A percentile compares a stretch with the other conserved stretches of the same genome.
Conservation (phyloP, 2,113 vertebrate genomes). For the Aix galericulata region DNA sequence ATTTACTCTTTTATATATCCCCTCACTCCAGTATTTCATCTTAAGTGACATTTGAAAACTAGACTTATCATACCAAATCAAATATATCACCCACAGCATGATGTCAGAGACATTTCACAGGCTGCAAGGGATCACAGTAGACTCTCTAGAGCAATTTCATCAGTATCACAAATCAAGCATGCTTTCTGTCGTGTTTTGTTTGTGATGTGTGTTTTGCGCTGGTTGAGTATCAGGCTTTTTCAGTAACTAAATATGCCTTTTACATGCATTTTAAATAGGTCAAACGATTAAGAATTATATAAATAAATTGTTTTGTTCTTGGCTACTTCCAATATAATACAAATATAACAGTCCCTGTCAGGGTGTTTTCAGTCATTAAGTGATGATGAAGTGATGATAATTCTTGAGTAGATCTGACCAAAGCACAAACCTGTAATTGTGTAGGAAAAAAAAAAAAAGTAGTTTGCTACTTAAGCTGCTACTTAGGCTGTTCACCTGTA, state of each 20-base stretch:
- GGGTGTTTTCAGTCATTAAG: neutral
- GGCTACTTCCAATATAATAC: neutral
- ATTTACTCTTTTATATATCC: neutral
- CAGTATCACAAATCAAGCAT: constrained; percentile 25
- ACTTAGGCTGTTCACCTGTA: neutral
- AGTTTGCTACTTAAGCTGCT: neutral
- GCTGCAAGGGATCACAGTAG: neutral
- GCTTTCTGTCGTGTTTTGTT: neutral
- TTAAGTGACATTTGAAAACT: neutral
- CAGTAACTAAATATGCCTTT: neutral
- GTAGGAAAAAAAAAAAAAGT: neutral
- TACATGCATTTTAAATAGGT: neutral
- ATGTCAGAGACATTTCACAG: neutral
- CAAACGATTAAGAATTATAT: neutral
- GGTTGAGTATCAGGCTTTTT: neutral
- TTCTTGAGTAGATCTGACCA: neutral
- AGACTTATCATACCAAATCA: neutral
- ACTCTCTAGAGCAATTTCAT: neutral
- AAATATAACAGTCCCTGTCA: neutral
- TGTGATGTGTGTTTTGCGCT: neutral
- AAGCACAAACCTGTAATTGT: neutral
- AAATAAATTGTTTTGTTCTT: neutral
- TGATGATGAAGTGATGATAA: neutral
- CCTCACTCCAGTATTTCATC: neutral
- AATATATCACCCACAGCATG: neutral